Conservation (phyloP, 1,140 invertebrate species). For the Paraescarpia echinospica region DNA sequence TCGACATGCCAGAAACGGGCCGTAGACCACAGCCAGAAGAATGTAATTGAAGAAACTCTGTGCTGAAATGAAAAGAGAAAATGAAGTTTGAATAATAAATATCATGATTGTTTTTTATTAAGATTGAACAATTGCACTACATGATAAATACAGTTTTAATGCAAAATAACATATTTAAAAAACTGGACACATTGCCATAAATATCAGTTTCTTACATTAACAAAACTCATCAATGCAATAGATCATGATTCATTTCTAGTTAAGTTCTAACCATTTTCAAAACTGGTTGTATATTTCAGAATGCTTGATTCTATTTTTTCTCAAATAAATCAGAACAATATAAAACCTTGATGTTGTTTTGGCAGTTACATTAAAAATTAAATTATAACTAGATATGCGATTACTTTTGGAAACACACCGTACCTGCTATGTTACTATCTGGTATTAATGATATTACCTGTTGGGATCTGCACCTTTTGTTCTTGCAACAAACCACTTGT, state of each 20-base stretch:
- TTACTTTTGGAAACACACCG: not conserved
- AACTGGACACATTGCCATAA: not conserved
- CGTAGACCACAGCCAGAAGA: constrained; percentile 75
- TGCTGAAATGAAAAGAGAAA: constrained; percentile 58
- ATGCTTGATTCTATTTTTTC: not conserved
- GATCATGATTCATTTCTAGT: not conserved
- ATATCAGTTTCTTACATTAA: too few species aligned
- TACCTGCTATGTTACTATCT: not conserved
- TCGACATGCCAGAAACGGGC: constrained; percentile 73
- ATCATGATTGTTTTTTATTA: not conserved
- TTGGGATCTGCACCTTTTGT: constrained; percentile 71
- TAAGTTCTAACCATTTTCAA: not conserved
- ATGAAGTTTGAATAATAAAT: constrained; percentile 23
- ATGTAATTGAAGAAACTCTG: constrained; percentile 81
- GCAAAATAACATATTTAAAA: not conserved
- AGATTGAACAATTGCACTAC: not conserved
- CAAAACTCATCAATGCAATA: not conserved
- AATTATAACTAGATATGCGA: not conserved
- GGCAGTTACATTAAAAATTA: not conserved
- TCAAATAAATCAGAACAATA: not conserved
- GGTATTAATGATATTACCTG: constrained; percentile 59
- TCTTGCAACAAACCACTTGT: constrained; percentile 74
- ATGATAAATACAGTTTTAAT: not conserved
- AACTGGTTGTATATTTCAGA: not conserved
- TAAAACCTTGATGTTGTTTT: not conserved